phyloP scores from a whole-genome alignment of 2,113 vertebrate species.

The Nothoprocta pentlandii region DNA sequence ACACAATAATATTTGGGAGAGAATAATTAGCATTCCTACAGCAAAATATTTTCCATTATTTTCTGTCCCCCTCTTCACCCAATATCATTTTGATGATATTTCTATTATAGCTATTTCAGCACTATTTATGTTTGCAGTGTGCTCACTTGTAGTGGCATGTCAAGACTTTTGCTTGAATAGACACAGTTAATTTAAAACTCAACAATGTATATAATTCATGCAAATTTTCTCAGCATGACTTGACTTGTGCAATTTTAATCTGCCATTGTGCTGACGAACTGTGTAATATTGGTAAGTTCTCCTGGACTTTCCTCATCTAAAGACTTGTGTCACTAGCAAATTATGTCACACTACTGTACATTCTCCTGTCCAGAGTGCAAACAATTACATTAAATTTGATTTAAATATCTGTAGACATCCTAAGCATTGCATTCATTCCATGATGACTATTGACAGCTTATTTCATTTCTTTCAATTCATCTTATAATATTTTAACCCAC shows the following conservation, averaged over 20 bases:
- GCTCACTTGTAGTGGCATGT: slow-evolving; percentile 6
- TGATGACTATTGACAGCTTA: background rate
- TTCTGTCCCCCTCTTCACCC: background rate
- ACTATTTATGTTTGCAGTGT: background rate
- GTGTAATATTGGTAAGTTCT: background rate
- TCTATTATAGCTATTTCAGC: background rate
- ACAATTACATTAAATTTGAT: background rate
- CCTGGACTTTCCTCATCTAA: background rate
- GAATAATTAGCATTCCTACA: background rate
- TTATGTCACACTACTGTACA: background rate
- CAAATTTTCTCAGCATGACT: background rate
- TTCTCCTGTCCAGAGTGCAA: background rate
- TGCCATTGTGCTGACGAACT: background rate
- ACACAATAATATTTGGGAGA: background rate
- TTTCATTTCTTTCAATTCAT: slow-evolving; percentile 28
- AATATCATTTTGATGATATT: background rate
- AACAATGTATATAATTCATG: background rate
- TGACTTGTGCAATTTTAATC: background rate
- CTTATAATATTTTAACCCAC: background rate
- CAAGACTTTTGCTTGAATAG: slow-evolving; percentile 23
- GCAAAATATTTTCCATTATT: slow-evolving; percentile 16
- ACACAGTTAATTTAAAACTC: slow-evolving; percentile 20
- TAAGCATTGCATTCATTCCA: background rate
- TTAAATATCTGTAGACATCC: background rate
- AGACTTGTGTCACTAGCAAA: background rate